Evolutionary conservation across 2,888 invertebrate genomes (phyloP), one percentile per base, ranked within the genome.

Genomic region (Fragum whitleyi): DNA sequence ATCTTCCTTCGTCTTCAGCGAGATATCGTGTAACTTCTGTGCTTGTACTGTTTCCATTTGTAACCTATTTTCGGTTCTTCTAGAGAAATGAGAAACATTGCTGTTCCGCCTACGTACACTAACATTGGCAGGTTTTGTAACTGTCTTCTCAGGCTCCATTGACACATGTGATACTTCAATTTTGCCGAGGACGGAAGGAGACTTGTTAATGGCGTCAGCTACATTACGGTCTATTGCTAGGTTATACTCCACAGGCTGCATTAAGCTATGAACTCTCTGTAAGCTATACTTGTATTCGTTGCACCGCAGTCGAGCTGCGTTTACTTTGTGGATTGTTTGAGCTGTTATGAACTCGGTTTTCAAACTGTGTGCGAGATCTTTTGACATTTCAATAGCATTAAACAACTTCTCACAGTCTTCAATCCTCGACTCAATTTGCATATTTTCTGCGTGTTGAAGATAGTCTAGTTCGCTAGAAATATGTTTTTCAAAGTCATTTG

Each of bases 191-290:
- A 85, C 75, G 26, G 74, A 71, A 5, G 85, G 85, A 3, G 81
- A 65, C 14, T 79, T 79, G 32, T 75, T 85, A n/a, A 85, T 61
- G 16, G 85, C 85, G 19, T 85, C 85, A 7, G 79, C 72, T 0
- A 85, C 75, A 53, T 85, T 85, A 5, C 85, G 74, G 67, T 85
- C 85, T 23, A 85, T 82, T 11, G 80, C 83, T 5, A 85, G 80
- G 14, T 80, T 80, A 47, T 79, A 85, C 21, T 79, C 67, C 5
- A 83, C 79, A 0, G 75, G 74, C 51, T 81, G 80, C 68, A 85
- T 81, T 26, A 75, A 68, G 23, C 81, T 81, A 72, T 85, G 85
- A 19, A 85, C 73, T 19, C 78, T 51, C 51, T 85, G 85, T 21
- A 83, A 36, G 21, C 76, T 57, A 26, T 74, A 77, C 29, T 85